Evolutionary conservation across 2,113 vertebrate species (phyloP), one percentile per base, ranked within the genome.

Genomic region (Toxotes jaculatrix): DNA sequence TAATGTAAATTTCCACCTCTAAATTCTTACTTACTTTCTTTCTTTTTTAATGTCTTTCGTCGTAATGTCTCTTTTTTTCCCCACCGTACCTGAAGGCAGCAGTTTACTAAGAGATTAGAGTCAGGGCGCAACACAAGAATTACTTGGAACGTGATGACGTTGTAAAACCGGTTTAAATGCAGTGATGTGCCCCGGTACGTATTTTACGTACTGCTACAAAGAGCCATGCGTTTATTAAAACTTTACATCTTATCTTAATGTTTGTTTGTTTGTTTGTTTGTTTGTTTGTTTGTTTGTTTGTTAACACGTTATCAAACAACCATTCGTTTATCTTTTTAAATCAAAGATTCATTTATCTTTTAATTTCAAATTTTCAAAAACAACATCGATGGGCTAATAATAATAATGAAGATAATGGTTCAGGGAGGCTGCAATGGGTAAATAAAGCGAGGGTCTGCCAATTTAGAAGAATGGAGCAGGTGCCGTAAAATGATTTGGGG

Each of bases 11-110:
- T 38, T 38, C 14, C 19, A 68, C 3, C 9, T 31, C 56, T 47
- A 42, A 42, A 42, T 9, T 42, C 7, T 63, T 40, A 40, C 3
- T 14, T 14, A 64, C 14, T 43, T n/a, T 14, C 10, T 43, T 43
- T 10, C 9, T 43, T 16, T 12, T 13, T 63, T 4, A 63, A 63
- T 13, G 9, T 42, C 11, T 17, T 34, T 16, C 17, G 13, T 5
- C 7, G 16, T 49, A 17, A 19, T 16, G 1, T 1, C 11, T 5
- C 6, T 5, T 27, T 77, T 80, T 42, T 53, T n/a, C 64, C 79
- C 55, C 16, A 65, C 10, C 47, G 65, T 19, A 73, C 82, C 21
- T 89, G 82, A 91, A 92, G 38, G 89, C 73, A 91, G 23, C 89
- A 71, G 14, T 72, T 77, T 32, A 70, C 61, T 4, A 16, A 27